Base-by-base conservation (phyloP, 2,888 invertebrate genomes). In the Boloria selene region DNA sequence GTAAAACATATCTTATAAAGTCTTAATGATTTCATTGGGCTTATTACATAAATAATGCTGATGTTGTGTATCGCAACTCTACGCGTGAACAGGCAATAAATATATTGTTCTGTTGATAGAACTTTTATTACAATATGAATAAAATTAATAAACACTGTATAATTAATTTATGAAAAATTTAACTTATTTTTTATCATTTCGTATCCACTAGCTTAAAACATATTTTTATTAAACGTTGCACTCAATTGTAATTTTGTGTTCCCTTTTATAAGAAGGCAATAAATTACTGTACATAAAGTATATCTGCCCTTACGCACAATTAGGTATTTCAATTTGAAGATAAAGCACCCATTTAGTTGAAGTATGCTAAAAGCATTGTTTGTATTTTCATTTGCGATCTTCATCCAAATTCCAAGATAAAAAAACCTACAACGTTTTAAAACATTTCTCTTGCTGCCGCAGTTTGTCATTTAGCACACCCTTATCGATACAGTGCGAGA, bases 381-480 rank as follows among this genome's bases (percentile, higher is more conserved):
- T 80, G 82, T 79, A 84, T 86, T 87, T 84, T 77, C 85, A 84
- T 79, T 81, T 76, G 74, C 84, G 85, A 83, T 85, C 82, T 83
- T 78, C 77, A 78, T 77, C 72, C 77, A 63, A 73, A 87, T 88
- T 88, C 87, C 87, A 85, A 85, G 81, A 81, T 79, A 82, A 86
- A 87, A 88, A 87, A 87, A 38, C 31, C 85, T 84, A 87, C 83
- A 84, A 81, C 79, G 79, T 84, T 86, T 84, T 86, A 85, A 87
- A 88, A 82, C 85, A 86, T 87, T 87, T 85, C 86, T 86, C 83
- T 83, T 78, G 79, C 77, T 77, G 76, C 76, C 82, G 87, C 87
- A 87, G 83, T 91, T 90, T 89, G 88, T 91, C 90, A 89, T 90
- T 90, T 88, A 88, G 80, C 86, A 80, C 85, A 80, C 84, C 87